Evolutionary conservation across 2,888 invertebrate species (phyloP).

Genomic region (Serripes groenlandicus): DNA sequence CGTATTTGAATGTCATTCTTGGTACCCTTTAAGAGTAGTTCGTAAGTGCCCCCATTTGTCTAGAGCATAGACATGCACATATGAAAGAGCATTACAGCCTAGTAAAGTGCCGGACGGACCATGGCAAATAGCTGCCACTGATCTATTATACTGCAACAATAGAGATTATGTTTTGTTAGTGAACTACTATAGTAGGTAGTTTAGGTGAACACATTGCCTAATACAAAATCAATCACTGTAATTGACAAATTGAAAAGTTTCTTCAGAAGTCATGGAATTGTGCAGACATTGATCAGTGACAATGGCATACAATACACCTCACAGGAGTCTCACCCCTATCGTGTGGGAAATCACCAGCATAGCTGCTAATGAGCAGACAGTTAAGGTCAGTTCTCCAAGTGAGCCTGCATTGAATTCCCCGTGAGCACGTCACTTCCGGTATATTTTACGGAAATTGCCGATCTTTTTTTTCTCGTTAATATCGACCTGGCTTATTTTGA

Average conservation of each 20-base stretch:
- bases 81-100: slow-evolving; percentile 44
- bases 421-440: no score
- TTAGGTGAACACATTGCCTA: slow-evolving; percentile 11
- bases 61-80: slow-evolving; percentile 48
- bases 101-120: slow-evolving; percentile 48
- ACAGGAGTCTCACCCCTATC: no score
- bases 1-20: no score
- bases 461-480: no score
- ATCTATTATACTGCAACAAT: slow-evolving; percentile 57
- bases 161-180: slow-evolving; percentile 53
- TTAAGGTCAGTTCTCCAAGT: no score
- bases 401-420: no score
- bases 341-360: no score
- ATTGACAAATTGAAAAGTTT: slow-evolving; percentile 50
- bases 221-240: slow-evolving; percentile 30
- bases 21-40: no score
- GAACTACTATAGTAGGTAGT: slow-evolving; percentile 51
- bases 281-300: slow-evolving; percentile 44
- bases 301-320: slow-evolving; percentile 55
- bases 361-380: no score
- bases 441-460: no score
- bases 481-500: no score
- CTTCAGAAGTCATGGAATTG: slow-evolving; percentile 39
- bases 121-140: slow-evolving; percentile 61
- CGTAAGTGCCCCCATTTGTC: slow-evolving; percentile 44